Conservation (phyloP, 2,113 vertebrate genomes). For the Thunnus maccoyii region DNA sequence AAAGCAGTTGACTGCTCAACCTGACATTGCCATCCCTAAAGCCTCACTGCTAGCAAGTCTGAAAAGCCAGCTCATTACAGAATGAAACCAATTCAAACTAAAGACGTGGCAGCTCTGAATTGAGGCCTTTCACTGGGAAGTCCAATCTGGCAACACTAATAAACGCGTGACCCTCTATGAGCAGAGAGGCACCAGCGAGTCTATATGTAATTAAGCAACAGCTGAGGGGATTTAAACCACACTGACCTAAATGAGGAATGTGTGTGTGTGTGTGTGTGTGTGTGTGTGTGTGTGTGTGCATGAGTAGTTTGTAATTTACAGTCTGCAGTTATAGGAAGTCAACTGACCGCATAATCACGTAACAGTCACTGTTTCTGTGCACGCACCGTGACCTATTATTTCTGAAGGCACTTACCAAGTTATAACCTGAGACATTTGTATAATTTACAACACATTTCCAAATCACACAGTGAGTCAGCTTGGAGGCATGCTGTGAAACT, state of each 20-base stretch:
- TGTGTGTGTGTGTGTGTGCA: conserved; percentile 7
- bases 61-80: neutral
- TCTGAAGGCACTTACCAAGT: conserved; percentile 14
- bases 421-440: conserved; percentile 6
- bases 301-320: conserved; percentile 18
- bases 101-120: neutral
- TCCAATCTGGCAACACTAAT: conserved; percentile 39
- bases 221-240: conserved; percentile 69
- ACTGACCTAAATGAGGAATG: conserved; percentile 64
- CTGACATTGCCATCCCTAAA: no score
- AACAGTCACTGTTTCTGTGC: conserved; percentile 23
- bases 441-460: conserved; percentile 4
- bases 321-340: conserved; percentile 35
- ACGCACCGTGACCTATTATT: conserved; percentile 55
- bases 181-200: conserved; percentile 43
- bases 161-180: conserved; percentile 13
- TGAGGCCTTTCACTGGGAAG: neutral
- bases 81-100: neutral
- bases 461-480: neutral
- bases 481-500: neutral
- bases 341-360: conserved; percentile 45
- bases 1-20: no score
- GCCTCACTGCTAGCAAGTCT: neutral
- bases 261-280: conserved; percentile 20
- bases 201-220: conserved; percentile 66